Evolutionary conservation across 2,888 invertebrate genomes (phyloP).

Genomic region (Parnassius mnemosyne): DNA sequence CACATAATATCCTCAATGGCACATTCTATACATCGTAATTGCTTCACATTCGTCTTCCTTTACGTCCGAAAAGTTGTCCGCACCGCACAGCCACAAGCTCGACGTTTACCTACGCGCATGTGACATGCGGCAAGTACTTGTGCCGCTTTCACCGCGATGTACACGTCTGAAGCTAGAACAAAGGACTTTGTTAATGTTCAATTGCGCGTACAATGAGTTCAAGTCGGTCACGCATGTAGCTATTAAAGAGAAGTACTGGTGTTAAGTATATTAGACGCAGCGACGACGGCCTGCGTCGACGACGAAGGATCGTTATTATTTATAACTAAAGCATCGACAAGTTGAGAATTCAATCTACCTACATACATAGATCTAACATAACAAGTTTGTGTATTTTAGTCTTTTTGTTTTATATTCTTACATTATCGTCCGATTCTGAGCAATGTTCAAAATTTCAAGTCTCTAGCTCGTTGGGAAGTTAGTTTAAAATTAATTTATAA

Average conservation of each 20-base stretch:
- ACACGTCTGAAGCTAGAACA: not conserved
- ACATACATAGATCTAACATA: too few relatives aligned
- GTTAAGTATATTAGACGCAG: not conserved
- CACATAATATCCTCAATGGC: not conserved
- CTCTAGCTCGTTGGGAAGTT: too few relatives aligned
- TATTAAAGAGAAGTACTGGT: not conserved
- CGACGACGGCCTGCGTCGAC: not conserved
- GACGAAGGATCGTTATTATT: too few relatives aligned
- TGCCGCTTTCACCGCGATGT: not conserved
- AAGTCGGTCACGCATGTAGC: not conserved
- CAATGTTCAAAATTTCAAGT: too few relatives aligned
- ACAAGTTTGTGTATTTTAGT: too few relatives aligned
- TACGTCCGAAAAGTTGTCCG: not conserved
- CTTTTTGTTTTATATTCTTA: too few relatives aligned
- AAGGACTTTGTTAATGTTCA: not conserved
- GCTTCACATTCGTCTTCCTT: not conserved
- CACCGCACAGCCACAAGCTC: not conserved
- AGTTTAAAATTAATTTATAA: too few relatives aligned
- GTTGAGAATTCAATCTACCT: too few relatives aligned
- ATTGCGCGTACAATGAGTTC: not conserved
- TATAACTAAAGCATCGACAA: too few relatives aligned
- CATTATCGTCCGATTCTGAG: too few relatives aligned
- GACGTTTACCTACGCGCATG: not conserved
- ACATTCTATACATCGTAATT: not conserved
- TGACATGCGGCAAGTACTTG: not conserved